Percentiles rank a stretch among this genome's conserved stretches.
These are phyloP conservation scores for Magallana ariakensis DNA, from an alignment of 1,140 invertebrate species.

Conservation along the genomic window DNA sequence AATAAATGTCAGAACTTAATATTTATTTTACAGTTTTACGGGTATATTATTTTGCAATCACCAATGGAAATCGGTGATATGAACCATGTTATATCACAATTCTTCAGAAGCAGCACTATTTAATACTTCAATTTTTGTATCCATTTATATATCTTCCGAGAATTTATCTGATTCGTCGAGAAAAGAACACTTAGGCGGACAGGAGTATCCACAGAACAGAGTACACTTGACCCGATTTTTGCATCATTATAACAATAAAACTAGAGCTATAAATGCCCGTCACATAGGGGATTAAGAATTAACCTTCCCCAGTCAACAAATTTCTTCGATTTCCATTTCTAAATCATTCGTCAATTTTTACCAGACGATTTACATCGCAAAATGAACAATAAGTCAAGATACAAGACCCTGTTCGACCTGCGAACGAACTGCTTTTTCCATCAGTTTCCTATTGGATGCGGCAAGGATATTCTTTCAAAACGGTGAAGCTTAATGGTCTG, in stretches of 20 bases:
- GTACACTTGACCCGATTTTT: neutral
- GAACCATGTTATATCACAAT: too few relatives aligned
- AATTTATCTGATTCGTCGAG: too few relatives aligned
- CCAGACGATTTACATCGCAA: slow-evolving; percentile 23
- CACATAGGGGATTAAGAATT: slow-evolving; percentile 17
- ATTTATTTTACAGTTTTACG: too few relatives aligned
- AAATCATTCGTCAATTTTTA: slow-evolving; percentile 8
- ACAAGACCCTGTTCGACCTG: slow-evolving; percentile 23
- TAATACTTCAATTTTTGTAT: too few relatives aligned
- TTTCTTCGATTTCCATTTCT: slow-evolving; percentile 27
- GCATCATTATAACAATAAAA: neutral
- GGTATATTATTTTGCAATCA: too few relatives aligned
- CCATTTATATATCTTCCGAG: too few relatives aligned
- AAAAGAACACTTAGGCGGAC: neutral
- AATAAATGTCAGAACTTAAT: too few relatives aligned
- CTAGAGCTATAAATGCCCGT: neutral
- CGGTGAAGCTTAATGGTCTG: slow-evolving; percentile 18
- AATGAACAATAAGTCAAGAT: slow-evolving; percentile 25
- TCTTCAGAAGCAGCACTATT: too few relatives aligned
- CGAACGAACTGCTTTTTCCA: slow-evolving; percentile 1
- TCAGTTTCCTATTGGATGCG: slow-evolving; percentile 13
- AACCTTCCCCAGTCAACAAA: neutral
- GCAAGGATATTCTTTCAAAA: slow-evolving; percentile 28
- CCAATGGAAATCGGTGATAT: too few relatives aligned
- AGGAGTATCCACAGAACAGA: neutral